Percentiles rank a stretch among this genome's conserved stretches.
Conservation (phyloP, 2,797 vertebrate species). For the Sardinella longiceps region DNA sequence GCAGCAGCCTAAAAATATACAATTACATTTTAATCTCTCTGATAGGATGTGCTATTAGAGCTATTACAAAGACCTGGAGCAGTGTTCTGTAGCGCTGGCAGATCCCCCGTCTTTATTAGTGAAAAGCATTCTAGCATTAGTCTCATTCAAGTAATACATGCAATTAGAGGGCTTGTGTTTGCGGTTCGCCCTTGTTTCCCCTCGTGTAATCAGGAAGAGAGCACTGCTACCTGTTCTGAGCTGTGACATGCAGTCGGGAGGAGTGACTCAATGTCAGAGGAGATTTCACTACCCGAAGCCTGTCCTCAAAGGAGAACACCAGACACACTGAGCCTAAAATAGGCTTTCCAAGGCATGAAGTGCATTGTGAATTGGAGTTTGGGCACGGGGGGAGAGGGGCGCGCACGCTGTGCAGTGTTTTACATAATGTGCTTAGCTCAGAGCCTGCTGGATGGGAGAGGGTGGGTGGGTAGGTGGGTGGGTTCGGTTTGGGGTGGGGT, state of each 20-base stretch:
- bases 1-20: neutral
- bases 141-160: neutral
- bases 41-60: neutral
- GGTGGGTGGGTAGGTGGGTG: constrained; percentile 5
- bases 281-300: constrained; percentile 45
- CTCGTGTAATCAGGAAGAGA: constrained; percentile 26
- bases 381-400: constrained; percentile 40
- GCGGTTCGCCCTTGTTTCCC: neutral
- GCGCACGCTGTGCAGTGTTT: constrained; percentile 45
- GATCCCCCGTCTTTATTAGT: neutral
- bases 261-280: constrained; percentile 48
- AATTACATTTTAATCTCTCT: neutral
- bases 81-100: neutral
- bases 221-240: constrained; percentile 30
- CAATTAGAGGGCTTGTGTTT: neutral
- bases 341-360: constrained; percentile 55
- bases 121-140: constrained; percentile 7
- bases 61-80: neutral
- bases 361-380: constrained; percentile 56
- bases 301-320: constrained; percentile 51
- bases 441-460: constrained; percentile 27
- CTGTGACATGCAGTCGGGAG: constrained; percentile 19
- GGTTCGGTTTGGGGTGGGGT: constrained; percentile 8
- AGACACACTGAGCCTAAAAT: constrained; percentile 53
- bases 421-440: constrained; percentile 55